Evolutionary conservation across 2,888 invertebrate genomes (phyloP), one percentile per base, ranked within the genome.

Genomic region (Trisateles emortualis): DNA sequence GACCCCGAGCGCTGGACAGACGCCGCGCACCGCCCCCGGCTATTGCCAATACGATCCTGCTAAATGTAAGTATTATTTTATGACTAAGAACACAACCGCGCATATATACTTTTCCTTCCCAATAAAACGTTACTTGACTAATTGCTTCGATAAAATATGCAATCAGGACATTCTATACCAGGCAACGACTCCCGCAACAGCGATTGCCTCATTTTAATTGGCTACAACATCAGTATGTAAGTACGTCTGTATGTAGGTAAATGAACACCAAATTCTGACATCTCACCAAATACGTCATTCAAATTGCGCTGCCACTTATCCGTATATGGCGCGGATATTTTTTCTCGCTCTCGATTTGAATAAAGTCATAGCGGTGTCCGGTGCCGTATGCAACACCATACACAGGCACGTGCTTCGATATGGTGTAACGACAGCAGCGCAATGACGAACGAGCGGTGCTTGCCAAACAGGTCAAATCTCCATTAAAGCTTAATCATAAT

Each of bases 281-380:
- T 74, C 73, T 72, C 69, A 69, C 84, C 86, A 84, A 81, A 86
- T 81, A 77, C 63, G 79, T 79, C 72, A 84, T 84, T 83, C 78
- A 86, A 87, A 87, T 83, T 69, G 74, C 66, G 58, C 60, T 53
- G 61, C 68, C 73, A 64, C 64, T 36, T 52, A 29, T 64, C 85
- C 79, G 42, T 79, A 85, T 79, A 81, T 71, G 86, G 84, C 52
- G 59, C 40, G 59, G 68, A 57, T 61, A 61, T 72, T 81, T 83
- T 87, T 88, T 72, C 64, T 49, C 67, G 52, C 32, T 64, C 57
- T 58, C 64, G 63, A 87, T 89, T 88, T 88, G 76, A 86, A 88
- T 90, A 84, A 81, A 78, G 74, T 84, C 84, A 79, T 88, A 87
- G 89, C 79, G 70, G 78, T 80, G 83, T 83, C 86, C 80, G 77